These are phyloP conservation scores for Cebus imitator DNA, from an alignment of 2,113 vertebrate species.

Conservation along the genomic window DNA sequence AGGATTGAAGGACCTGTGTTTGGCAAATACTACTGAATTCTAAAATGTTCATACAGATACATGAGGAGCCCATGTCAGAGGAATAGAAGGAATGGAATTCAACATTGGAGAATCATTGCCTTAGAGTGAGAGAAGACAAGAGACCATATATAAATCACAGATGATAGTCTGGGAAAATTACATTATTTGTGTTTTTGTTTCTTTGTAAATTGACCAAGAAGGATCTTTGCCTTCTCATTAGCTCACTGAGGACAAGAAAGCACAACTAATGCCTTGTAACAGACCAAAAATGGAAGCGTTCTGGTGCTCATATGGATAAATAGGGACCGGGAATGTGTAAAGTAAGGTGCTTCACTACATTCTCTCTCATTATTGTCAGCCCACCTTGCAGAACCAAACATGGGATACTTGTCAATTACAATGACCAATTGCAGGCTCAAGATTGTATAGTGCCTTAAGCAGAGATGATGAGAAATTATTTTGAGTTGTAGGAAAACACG, in stretches of 20 bases:
- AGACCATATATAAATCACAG: background rate
- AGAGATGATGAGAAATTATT: background rate
- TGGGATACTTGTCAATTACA: too few species aligned
- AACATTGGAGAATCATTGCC: background rate
- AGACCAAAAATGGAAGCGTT: background rate
- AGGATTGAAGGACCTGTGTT: background rate
- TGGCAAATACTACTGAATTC: too few species aligned
- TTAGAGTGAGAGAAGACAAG: too few species aligned
- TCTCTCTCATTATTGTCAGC: background rate
- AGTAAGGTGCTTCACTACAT: background rate
- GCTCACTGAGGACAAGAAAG: background rate
- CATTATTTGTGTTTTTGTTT: background rate
- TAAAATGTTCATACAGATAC: background rate
- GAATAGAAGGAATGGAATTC: background rate
- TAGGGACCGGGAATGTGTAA: background rate
- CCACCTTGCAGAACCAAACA: background rate
- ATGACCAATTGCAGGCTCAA: background rate
- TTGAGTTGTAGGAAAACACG: background rate
- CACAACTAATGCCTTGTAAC: background rate
- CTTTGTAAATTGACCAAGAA: background rate
- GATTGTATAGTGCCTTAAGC: background rate
- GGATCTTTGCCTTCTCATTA: background rate
- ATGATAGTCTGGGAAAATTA: background rate
- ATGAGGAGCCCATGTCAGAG: accelerated
- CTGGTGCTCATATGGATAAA: background rate